These are phyloP conservation scores for Hedychridium roseum DNA, from an alignment of 2,888 invertebrate species.

Conservation along the genomic window DNA sequence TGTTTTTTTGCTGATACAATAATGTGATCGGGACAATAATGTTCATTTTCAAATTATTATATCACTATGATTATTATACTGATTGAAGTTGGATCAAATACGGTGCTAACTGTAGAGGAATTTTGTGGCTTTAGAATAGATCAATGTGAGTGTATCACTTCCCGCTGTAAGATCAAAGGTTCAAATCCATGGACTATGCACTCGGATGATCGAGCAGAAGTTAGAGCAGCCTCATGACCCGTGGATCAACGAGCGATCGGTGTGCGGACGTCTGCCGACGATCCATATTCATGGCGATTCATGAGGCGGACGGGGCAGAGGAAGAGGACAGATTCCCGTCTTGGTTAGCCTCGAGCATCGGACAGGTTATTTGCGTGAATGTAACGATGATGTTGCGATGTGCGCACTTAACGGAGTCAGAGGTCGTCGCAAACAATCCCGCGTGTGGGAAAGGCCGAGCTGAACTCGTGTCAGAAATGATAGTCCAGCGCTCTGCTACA, in stretches of 20 bases:
- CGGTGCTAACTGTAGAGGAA: too few relatives aligned
- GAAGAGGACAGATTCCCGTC: slow-evolving; percentile 21
- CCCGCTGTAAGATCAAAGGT: too few relatives aligned
- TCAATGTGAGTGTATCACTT: too few relatives aligned
- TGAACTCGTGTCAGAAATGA: slow-evolving; percentile 34
- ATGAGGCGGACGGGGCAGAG: slow-evolving; percentile 26
- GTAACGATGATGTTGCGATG: slow-evolving; percentile 57
- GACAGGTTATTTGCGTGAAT: slow-evolving; percentile 49
- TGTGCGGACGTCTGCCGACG: slow-evolving; percentile 17
- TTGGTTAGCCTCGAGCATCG: slow-evolving; percentile 32
- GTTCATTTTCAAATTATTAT: too few relatives aligned
- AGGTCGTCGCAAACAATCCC: slow-evolving; percentile 61
- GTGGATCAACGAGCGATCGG: slow-evolving; percentile 59
- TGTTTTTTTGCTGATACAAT: too few relatives aligned
- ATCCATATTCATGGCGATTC: slow-evolving; percentile 52
- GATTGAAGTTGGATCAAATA: too few relatives aligned
- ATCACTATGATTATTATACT: too few relatives aligned
- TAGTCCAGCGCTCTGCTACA: slow-evolving; percentile 10
- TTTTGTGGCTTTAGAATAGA: too few relatives aligned
- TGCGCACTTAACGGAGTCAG: slow-evolving; percentile 51
- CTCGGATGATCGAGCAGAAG: slow-evolving; percentile 25
- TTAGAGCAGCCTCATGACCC: slow-evolving; percentile 54
- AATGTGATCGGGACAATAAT: too few relatives aligned
- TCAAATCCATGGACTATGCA: too few relatives aligned
- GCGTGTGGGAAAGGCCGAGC: slow-evolving; percentile 57